phyloP scores from a whole-genome alignment of 2,113 vertebrate genomes.

The Tetrao urogallus region DNA sequence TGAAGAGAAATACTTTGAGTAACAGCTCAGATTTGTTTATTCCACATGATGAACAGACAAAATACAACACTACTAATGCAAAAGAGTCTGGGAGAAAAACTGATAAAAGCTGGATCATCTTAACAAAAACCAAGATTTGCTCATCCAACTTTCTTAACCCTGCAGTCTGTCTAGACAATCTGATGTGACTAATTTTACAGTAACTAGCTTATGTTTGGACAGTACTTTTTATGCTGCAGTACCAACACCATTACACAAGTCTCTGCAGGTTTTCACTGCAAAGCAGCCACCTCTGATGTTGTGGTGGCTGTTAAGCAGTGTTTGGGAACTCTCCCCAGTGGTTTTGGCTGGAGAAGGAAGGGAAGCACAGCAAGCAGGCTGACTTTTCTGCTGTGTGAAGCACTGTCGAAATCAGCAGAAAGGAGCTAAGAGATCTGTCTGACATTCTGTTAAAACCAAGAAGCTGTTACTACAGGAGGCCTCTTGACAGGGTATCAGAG shows the following conservation, averaged over 20 bases:
- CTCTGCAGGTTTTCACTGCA: not conserved
- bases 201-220: not conserved
- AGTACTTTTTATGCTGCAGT: not conserved
- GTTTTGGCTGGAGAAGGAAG: not conserved
- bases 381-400: conserved; percentile 37
- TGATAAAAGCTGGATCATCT: not conserved
- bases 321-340: not conserved
- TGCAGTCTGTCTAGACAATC: not conserved
- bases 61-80: not conserved
- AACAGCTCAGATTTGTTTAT: not conserved
- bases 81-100: not conserved
- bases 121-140: not conserved
- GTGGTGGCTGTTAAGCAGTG: not conserved
- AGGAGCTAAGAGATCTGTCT: conserved; percentile 56
- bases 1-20: not conserved
- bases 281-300: not conserved
- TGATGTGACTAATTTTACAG: not conserved
- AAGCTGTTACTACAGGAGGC: conserved; percentile 52
- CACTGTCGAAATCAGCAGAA: conserved; percentile 55
- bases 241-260: not conserved
- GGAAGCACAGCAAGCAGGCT: conserved; percentile 30
- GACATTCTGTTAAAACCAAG: conserved; percentile 61
- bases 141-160: not conserved
- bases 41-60: not conserved
- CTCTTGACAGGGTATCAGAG: conserved; percentile 62